Base-by-base conservation (phyloP, 2,113 vertebrate genomes). In the Aleadryas rufinucha region DNA sequence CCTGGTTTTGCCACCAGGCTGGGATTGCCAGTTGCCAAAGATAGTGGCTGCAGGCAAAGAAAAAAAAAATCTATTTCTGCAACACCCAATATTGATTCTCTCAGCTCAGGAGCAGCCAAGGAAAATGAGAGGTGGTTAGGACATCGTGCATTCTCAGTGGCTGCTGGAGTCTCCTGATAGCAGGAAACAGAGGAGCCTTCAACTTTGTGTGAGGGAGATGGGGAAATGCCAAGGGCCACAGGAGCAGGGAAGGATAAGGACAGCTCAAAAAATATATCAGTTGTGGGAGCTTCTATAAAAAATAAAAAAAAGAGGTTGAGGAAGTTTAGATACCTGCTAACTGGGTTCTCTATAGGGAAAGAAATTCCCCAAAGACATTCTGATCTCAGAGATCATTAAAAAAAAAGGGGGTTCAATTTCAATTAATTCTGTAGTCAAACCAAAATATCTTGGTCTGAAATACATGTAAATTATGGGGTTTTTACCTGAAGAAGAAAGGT, bases 101-200 rank as follows among this genome's bases (percentile, higher is more conserved):
- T 76, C 63, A 39, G 79, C 28, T 66, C 27, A 23, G 93, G 39
- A 81, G 4, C 33, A 84, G 94, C 76, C 89, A 96, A 95, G 35
- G 41, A 87, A 95, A 95, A 95, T 68, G 65, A 87, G 56, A 64
- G 41, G 64, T 92, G 39, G 42, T 89, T 71, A 70, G 60, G 65
- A 68, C 68, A 71, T 13, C 8, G 7, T 12, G 39, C 30, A 31
- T 82, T 89, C 66, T 65, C 87, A 96, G 79, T 64, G 68, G 37
- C 68, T 74, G 80, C 72, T 74, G 88, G 33, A 89, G 44, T 75
- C 56, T 95, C 59, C 80, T 71, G 49, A 63, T 2, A 1, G 44
- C 20, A 16, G 33, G 22, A 91, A 84, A 95, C 87, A 96, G 68
- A 95, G 72, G 56, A 87, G 74, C 72, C 65, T 96, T 97, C 65